A percentile compares a stretch with the other conserved stretches of the same genome.
Evolutionary conservation across 2,113 vertebrate species (phyloP).

Genomic region (Pomatostomus ruficeps): DNA sequence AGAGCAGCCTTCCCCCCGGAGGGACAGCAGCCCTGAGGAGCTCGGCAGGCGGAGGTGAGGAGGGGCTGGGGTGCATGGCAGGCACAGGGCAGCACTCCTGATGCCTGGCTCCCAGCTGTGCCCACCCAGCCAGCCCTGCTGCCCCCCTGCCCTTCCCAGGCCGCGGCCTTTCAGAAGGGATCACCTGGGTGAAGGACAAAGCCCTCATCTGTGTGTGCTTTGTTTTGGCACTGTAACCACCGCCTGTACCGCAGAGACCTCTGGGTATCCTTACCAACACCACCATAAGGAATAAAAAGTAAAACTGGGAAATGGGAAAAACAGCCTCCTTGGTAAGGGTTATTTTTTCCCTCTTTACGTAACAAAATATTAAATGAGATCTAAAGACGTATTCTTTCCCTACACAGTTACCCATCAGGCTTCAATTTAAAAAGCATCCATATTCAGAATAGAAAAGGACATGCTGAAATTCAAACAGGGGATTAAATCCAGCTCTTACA

Average conservation of each 20-base stretch:
- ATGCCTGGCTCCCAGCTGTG: accelerated
- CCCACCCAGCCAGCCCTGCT: not conserved
- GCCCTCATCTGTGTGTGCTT: accelerated
- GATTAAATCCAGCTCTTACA: not conserved
- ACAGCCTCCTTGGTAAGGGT: not conserved
- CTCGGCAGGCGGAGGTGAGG: not conserved
- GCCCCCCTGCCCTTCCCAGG: not conserved
- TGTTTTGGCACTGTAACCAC: not conserved
- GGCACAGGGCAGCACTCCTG: not conserved
- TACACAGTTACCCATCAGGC: not conserved
- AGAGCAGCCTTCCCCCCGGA: not conserved
- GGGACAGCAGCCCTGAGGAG: not conserved
- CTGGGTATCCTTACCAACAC: not conserved
- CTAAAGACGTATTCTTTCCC: not conserved
- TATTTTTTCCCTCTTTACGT: not conserved
- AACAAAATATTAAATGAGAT: not conserved
- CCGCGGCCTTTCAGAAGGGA: accelerated
- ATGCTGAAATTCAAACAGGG: not conserved
- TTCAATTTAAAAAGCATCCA: not conserved
- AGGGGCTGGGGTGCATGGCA: accelerated
- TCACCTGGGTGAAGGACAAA: not conserved
- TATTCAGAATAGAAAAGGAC: not conserved
- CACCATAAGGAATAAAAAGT: accelerated
- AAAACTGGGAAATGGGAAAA: not conserved
- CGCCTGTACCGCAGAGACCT: not conserved